Conservation (phyloP, 1,140 invertebrate genomes). For the Drosophila sulfurigaster region DNA sequence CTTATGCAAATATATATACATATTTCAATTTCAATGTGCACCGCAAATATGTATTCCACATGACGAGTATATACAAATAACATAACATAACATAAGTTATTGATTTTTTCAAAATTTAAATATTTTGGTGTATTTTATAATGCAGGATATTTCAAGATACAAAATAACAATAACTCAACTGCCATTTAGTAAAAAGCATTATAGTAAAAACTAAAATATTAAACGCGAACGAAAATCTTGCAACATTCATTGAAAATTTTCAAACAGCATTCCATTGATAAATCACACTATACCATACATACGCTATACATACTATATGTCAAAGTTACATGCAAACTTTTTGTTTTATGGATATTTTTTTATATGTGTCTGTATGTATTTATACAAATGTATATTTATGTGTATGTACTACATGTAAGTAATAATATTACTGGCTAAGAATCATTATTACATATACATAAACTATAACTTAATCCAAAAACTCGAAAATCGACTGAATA, state of each 20-base stretch:
- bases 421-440: conserved; percentile 46
- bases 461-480: conserved; percentile 49
- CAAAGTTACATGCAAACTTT: background rate
- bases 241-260: conserved; percentile 19
- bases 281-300: background rate
- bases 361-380: conserved; percentile 28
- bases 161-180: conserved; percentile 17
- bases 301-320: background rate
- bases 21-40: conserved; percentile 11
- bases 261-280: conserved; percentile 39
- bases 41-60: conserved; percentile 15
- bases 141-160: conserved; percentile 17
- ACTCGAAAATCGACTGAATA: conserved; percentile 71
- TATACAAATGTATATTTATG: conserved; percentile 22
- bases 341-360: conserved; percentile 28
- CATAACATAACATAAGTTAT: conserved; percentile 12
- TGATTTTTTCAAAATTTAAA: conserved; percentile 12
- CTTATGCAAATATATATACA: conserved; percentile 11
- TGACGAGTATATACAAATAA: conserved; percentile 11
- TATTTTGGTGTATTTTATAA: conserved; percentile 10
- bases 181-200: conserved; percentile 20
- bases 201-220: background rate
- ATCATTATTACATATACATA: conserved; percentile 48
- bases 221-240: background rate
- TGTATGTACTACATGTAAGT: conserved; percentile 62